Percentiles rank a stretch among this genome's conserved stretches.
Conservation (phyloP, 2,113 vertebrate genomes). For the Cebus imitator region DNA sequence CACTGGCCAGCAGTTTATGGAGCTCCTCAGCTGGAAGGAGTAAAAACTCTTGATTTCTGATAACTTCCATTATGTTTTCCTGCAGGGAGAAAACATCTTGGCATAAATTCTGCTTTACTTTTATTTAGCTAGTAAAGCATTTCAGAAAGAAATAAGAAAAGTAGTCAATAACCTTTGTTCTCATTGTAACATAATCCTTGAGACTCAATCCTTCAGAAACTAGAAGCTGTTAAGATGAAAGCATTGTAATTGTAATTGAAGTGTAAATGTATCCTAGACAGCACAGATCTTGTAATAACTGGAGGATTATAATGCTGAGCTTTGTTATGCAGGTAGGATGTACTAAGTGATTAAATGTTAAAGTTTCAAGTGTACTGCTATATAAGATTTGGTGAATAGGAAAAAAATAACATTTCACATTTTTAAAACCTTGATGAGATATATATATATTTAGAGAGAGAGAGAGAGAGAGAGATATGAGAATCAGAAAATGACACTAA, state of each 20-base stretch:
- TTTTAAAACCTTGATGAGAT: not conserved
- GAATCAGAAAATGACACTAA: conserved; percentile 17
- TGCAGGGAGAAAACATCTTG: conserved; percentile 76
- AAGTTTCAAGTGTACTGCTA: conserved; percentile 57
- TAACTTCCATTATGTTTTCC: conserved; percentile 91
- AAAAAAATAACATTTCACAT: conserved; percentile 26
- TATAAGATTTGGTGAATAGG: conserved; percentile 12
- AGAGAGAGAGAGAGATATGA: not conserved
- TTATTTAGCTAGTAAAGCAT: conserved; percentile 50
- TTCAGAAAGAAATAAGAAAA: conserved; percentile 50
- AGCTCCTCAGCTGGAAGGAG: conserved; percentile 88
- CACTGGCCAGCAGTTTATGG: conserved; percentile 88
- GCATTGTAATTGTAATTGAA: conserved; percentile 67
- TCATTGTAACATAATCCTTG: conserved; percentile 46
- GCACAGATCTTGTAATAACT: conserved; percentile 61
- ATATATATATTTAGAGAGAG: not conserved
- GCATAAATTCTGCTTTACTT: conserved; percentile 63
- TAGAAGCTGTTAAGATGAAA: conserved; percentile 66
- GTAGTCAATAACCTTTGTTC: conserved; percentile 64
- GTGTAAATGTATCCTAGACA: conserved; percentile 45
- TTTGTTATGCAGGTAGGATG: conserved; percentile 57
- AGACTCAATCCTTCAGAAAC: conserved; percentile 64
- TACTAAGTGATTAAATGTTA: conserved; percentile 63
- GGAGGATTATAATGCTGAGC: conserved; percentile 53
- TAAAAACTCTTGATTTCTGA: conserved; percentile 89